Evolutionary conservation across 53 echinoderm and acorn worm genomes (phyloP), one percentile per base, ranked within the genome.

Genomic region (Henricia sp.): DNA sequence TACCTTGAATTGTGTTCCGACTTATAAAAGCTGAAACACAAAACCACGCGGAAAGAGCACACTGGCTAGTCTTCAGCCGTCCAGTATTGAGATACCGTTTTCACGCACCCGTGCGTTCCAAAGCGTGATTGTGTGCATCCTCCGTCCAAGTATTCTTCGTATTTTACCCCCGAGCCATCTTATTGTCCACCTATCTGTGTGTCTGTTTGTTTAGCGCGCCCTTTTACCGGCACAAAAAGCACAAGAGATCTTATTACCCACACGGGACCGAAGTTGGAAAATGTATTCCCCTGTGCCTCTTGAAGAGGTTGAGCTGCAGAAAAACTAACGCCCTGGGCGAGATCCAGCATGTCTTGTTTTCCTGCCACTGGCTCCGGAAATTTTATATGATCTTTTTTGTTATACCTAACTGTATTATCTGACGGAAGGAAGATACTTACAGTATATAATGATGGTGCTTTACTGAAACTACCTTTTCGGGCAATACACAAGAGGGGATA

Each of bases 1-100:
- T n/a, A n/a, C n/a, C n/a, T n/a, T n/a, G n/a, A n/a, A n/a, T n/a
- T n/a, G n/a, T n/a, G n/a, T n/a, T n/a, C n/a, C n/a, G n/a, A n/a
- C n/a, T n/a, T n/a, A n/a, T n/a, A n/a, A n/a, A n/a, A n/a, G n/a
- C 58, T 60, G 59, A 76, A 76, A 73, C 43, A 76, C 76, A 76
- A 76, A 76, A 76, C 76, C 59, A 13, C 4, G 55, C 1, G 32
- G 20, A 54, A 37, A n/a, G 35, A 16, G 26, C 53, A 37, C 52
- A 30, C 54, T 19, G 24, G 44, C 46, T 42, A 35, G 12, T 23
- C 34, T 6, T 40, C 43, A 27, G 41, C 46, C 46, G 41, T 32
- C 19, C 19, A 28, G 5, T 58, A 58, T 72, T 33, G 5, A 32
- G 23, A 37, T 54, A 37, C 28, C 42, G 13, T 23, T 56, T 76